phyloP scores from a whole-genome alignment of 1,140 invertebrate species.

The Drosophila dunni region DNA sequence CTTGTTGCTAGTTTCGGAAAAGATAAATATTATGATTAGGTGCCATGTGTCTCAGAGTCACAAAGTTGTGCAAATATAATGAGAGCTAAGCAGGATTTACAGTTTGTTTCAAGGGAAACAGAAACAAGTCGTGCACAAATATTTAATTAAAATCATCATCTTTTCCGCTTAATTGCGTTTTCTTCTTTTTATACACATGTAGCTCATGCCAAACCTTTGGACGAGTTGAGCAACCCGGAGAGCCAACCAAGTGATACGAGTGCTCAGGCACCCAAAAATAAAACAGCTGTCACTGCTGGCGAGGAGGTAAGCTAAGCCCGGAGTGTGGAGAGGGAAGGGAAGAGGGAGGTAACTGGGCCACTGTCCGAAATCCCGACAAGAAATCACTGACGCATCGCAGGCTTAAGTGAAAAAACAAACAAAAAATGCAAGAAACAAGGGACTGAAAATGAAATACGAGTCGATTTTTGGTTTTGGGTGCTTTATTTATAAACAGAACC shows the following conservation, averaged over 20 bases:
- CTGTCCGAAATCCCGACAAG: conserved; percentile 39
- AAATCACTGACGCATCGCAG: conserved; percentile 51
- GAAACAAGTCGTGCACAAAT: conserved; percentile 4
- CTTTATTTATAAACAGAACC: conserved; percentile 73
- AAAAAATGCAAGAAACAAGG: background rate
- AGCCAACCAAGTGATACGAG: conserved; percentile 54
- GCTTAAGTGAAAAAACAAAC: background rate
- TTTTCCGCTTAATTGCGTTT: conserved; percentile 54
- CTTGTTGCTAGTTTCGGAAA: conserved; percentile 4
- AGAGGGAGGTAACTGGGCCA: conserved; percentile 46
- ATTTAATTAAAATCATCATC: conserved; percentile 10
- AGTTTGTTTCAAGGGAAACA: conserved; percentile 6
- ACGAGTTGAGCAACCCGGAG: conserved; percentile 41
- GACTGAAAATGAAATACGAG: conserved; percentile 54
- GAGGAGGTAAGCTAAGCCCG: conserved; percentile 59
- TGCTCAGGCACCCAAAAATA: conserved; percentile 52
- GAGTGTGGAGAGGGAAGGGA: background rate
- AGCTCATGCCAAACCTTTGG: conserved; percentile 66
- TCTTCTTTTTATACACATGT: conserved; percentile 40
- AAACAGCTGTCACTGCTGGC: conserved; percentile 67
- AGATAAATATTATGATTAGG: conserved; percentile 33
- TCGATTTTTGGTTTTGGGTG: conserved; percentile 30
- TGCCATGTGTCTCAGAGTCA: conserved; percentile 26
- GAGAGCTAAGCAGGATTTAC: background rate
- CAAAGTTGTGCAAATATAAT: background rate